Base-by-base conservation (phyloP, 2,797 vertebrate genomes). In the Heterohyrax brucei region DNA sequence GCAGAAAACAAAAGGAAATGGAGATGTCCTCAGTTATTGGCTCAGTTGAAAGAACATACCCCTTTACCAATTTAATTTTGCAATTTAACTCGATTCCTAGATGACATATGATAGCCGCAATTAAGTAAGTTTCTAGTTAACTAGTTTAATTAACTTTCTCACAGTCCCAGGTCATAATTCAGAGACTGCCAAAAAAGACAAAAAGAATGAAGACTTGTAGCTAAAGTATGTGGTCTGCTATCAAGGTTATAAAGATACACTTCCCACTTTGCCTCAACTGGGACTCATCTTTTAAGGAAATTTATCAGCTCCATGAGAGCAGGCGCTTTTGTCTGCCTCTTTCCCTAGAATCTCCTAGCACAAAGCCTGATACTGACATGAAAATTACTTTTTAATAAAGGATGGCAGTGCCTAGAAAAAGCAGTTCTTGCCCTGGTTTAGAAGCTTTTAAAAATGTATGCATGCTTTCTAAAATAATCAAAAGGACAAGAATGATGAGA, bases 1-100 rank as follows among this genome's bases (percentile, higher is more conserved):
- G 70, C 48, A 81, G 89, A 94, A 88, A 87, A 92, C 30, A 90
- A 93, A 97, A 95, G 88, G 73, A 87, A 96, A 93, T 64, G 64
- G 61, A 84, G 84, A 75, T n/a, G 61, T 83, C 72, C 89, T 78
- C 24, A 10, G 73, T 64, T 24, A 81, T 12, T 56, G 78, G 81
- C 62, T 77, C 48, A 76, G 85, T 64, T 61, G 18, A 72, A 93
- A 70, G 39, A 48, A 70, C 76, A 50, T 46, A 8, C 4, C 72
- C 39, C 61, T 86, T 70, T 56, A 59, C 24, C 26, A 72, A 73
- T 78, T 96, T 72, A 66, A 86, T 16, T 95, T 64, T 64, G 78
- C 24, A 81, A 44, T 39, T 33, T 28, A 89, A 88, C 78, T 87
- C 59, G 81, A 85, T 39, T 68, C 39, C 4, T 21, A 84, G 68